Conservation (phyloP, 2,888 invertebrate genomes). For the Dorcus hopei region DNA sequence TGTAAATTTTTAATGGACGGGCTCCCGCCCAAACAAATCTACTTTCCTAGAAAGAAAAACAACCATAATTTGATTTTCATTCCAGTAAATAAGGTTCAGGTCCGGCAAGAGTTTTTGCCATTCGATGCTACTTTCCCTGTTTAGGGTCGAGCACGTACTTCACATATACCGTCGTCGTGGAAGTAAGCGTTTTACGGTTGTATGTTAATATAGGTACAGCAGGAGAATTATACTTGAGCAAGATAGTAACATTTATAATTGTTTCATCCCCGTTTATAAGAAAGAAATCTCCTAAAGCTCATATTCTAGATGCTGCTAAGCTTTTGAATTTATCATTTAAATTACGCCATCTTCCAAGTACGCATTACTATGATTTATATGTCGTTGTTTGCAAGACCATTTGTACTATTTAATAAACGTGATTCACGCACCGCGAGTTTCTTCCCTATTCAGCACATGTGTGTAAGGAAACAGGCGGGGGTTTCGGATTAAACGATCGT, state of each 20-base stretch:
- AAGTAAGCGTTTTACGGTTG: no score
- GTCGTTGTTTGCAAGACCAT: slow-evolving; percentile 36
- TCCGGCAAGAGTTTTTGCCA: no score
- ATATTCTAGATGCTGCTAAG: slow-evolving; percentile 17
- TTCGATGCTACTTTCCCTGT: no score
- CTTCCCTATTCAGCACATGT: slow-evolving; percentile 21
- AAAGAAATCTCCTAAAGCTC: slow-evolving; percentile 4
- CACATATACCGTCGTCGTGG: no score
- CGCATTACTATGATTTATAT: slow-evolving; percentile 37
- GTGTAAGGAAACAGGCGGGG: neutral
- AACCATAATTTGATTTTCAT: no score
- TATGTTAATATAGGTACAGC: no score
- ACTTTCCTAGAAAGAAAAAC: no score
- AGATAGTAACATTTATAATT: neutral
- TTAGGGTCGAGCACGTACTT: no score
- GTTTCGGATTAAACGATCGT: slow-evolving; percentile 10
- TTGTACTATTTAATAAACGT: slow-evolving; percentile 38
- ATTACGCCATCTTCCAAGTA: slow-evolving; percentile 34
- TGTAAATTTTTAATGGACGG: no score
- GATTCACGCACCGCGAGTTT: slow-evolving; percentile 28
- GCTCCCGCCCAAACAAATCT: no score
- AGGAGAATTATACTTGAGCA: no score
- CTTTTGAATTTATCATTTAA: slow-evolving; percentile 33
- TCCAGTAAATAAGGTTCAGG: no score
- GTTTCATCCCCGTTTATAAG: neutral